These are phyloP conservation scores for Linnaemya vulpina DNA, from an alignment of 2,888 invertebrate species.

Conservation along the genomic window DNA sequence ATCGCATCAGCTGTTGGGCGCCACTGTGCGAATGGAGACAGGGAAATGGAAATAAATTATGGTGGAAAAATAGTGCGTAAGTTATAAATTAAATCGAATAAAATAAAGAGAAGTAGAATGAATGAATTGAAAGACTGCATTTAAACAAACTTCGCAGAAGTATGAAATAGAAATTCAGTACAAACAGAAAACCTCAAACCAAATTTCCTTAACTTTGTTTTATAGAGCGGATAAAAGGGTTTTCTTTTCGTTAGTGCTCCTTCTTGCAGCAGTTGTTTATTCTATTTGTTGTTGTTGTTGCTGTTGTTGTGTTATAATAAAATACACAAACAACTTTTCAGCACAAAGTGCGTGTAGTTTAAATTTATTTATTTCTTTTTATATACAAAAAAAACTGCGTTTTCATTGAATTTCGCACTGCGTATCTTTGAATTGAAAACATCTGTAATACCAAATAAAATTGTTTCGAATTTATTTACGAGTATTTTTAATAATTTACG, in stretches of 20 bases:
- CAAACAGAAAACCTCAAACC: constrained; percentile 57
- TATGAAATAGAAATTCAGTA: not conserved
- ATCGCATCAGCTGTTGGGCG: no score
- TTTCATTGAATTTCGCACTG: constrained; percentile 42
- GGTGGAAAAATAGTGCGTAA: constrained; percentile 67
- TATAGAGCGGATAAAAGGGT: constrained; percentile 63
- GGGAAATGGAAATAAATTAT: constrained; percentile 51
- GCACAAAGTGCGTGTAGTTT: constrained; percentile 66
- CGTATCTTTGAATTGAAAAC: constrained; percentile 13
- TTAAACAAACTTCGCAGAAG: constrained; percentile 1
- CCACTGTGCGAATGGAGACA: not conserved
- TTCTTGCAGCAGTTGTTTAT: constrained; percentile 14
- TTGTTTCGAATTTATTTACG: not conserved
- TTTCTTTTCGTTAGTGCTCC: constrained; percentile 44
- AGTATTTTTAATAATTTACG: no score
- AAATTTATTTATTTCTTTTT: no score
- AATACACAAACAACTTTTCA: constrained; percentile 37
- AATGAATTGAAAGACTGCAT: not conserved
- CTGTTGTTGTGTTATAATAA: constrained; percentile 27
- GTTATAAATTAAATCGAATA: constrained; percentile 62
- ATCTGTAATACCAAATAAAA: not conserved
- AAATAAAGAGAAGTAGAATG: constrained; percentile 35
- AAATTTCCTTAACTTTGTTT: constrained; percentile 66
- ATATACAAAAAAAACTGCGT: not conserved
- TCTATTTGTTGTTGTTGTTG: no score